These are phyloP conservation scores for Aphelenchoides bicaudatus DNA, from an alignment of 2,888 invertebrate species.

Conservation along the genomic window DNA sequence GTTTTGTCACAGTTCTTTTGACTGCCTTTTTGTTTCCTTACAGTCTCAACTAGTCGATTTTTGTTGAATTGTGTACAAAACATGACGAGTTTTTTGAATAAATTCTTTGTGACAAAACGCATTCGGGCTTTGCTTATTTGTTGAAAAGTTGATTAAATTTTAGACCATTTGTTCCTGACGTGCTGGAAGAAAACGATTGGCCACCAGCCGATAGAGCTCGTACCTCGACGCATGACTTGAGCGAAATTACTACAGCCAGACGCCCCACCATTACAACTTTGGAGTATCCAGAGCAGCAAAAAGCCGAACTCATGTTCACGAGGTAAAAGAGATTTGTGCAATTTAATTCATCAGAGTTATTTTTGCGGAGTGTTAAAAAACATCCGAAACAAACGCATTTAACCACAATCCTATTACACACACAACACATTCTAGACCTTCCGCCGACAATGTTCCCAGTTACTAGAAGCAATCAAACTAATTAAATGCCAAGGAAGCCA, in stretches of 20 bases:
- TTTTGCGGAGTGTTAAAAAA: too few relatives aligned
- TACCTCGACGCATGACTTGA: constrained; percentile 46
- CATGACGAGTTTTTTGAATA: not conserved
- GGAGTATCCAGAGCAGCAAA: constrained; percentile 43
- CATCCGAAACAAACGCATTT: too few relatives aligned
- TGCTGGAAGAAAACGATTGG: constrained; percentile 49
- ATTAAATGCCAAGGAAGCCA: too few relatives aligned
- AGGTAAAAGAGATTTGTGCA: too few relatives aligned
- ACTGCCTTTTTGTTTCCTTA: not conserved
- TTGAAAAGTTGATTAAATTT: constrained; percentile 20
- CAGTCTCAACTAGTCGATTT: not conserved
- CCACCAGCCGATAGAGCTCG: constrained; percentile 42
- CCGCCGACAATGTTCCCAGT: constrained; percentile 59
- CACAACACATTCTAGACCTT: too few relatives aligned
- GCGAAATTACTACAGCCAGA: constrained; percentile 37
- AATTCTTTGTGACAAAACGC: constrained; percentile 11
- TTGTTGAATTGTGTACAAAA: not conserved
- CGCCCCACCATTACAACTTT: constrained; percentile 40
- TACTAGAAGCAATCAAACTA: constrained; percentile 33
- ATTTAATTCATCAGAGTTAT: too few relatives aligned
- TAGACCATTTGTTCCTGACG: constrained; percentile 59
- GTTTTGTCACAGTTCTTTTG: constrained; percentile 20
- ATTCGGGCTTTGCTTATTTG: not conserved
- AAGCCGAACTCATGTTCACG: constrained; percentile 53
- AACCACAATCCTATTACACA: too few relatives aligned